phyloP scores from a whole-genome alignment of 1,140 invertebrate species.

The Pinna nobilis region DNA sequence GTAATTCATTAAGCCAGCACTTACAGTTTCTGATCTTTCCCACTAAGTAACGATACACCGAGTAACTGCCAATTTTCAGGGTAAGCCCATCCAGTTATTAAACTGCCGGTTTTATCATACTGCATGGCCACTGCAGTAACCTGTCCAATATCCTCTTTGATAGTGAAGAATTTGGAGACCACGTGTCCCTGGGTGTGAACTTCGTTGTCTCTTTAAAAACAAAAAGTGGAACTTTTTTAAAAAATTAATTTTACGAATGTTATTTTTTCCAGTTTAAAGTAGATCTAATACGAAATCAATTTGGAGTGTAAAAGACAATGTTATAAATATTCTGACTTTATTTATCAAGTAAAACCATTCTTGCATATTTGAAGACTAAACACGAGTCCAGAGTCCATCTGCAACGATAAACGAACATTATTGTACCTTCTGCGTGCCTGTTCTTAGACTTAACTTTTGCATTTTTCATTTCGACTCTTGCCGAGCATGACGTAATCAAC shows the following conservation, averaged over 20 bases:
- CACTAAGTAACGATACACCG: constrained; percentile 29
- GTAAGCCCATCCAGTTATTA: constrained; percentile 42
- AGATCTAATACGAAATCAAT: too few relatives aligned
- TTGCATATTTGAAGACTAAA: too few relatives aligned
- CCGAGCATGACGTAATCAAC: too few relatives aligned
- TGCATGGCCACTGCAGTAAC: constrained; percentile 39
- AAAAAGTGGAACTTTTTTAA: background rate
- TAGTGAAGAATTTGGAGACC: constrained; percentile 31
- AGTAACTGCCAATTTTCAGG: constrained; percentile 41
- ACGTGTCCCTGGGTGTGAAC: constrained; percentile 31
- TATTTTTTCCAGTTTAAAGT: background rate
- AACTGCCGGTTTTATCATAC: constrained; percentile 45
- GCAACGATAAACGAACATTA: too few relatives aligned
- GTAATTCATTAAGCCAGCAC: background rate
- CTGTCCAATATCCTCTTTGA: constrained; percentile 34
- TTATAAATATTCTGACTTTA: too few relatives aligned
- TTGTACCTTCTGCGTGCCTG: too few relatives aligned
- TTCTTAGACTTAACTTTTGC: too few relatives aligned
- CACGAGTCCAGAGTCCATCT: too few relatives aligned
- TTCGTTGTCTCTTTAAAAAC: constrained; percentile 25
- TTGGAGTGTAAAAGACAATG: too few relatives aligned
- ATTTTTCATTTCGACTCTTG: too few relatives aligned
- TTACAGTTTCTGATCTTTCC: constrained; percentile 42
- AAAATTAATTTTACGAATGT: background rate
- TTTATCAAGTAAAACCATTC: too few relatives aligned